phyloP scores from a whole-genome alignment of 1,140 invertebrate species.

The Augochlora pura region DNA sequence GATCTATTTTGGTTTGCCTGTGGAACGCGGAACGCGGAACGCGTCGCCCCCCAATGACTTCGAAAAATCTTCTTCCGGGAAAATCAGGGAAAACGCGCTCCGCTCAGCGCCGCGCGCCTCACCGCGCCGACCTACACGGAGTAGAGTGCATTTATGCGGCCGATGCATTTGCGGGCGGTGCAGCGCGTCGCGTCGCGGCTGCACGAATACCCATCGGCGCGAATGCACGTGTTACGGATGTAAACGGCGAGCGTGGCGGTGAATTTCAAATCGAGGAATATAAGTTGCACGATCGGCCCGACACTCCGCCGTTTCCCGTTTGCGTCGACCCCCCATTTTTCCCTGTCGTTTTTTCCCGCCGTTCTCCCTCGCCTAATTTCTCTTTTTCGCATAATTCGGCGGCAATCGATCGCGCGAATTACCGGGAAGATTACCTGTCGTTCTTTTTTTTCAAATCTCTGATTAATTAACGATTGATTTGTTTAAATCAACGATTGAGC shows the following conservation, averaged over 20 bases:
- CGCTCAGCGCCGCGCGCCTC: no score
- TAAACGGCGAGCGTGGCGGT: constrained; percentile 60
- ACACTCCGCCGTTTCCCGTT: constrained; percentile 7
- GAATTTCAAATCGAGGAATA: constrained; percentile 61
- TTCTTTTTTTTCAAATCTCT: no score
- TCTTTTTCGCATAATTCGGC: constrained; percentile 8
- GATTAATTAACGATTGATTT: no score
- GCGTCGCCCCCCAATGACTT: neutral
- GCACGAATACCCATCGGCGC: constrained; percentile 46
- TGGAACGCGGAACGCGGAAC: neutral
- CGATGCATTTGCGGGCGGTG: neutral
- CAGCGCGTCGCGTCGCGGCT: neutral
- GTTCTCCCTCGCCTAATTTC: neutral
- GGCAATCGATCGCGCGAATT: neutral
- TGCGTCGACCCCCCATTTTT: constrained; percentile 15
- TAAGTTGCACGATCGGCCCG: constrained; percentile 52
- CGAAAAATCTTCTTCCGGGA: constrained; percentile 34
- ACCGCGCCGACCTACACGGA: neutral
- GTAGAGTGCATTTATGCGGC: constrained; percentile 2
- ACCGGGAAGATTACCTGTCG: no score
- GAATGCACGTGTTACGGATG: constrained; percentile 56
- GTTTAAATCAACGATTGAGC: no score
- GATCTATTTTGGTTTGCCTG: neutral
- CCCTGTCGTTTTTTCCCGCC: no score
- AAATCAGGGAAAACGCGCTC: neutral